A percentile compares a stretch with the other conserved stretches of the same genome.
These are phyloP conservation scores for Phocides pigmalion DNA, from an alignment of 1,140 invertebrate species.

Conservation along the genomic window DNA sequence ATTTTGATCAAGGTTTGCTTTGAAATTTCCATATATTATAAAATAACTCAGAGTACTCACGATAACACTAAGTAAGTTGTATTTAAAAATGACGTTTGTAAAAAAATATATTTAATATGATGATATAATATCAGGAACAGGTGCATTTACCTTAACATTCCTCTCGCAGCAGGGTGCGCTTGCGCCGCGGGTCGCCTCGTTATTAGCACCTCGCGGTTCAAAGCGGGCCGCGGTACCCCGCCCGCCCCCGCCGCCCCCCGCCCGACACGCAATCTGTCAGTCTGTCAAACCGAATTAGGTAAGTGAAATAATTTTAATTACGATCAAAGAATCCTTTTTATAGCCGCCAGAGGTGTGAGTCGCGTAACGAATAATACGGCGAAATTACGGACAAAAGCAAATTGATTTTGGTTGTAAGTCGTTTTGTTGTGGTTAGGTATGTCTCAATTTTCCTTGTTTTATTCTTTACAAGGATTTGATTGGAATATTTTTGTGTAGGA, in stretches of 20 bases:
- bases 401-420: constrained; percentile 15
- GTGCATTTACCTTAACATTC: constrained; percentile 52
- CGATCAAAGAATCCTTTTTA: constrained; percentile 41
- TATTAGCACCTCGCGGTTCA: constrained; percentile 79
- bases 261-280: constrained; percentile 54
- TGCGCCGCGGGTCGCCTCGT: constrained; percentile 72
- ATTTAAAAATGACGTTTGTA: too few relatives aligned
- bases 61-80: too few relatives aligned
- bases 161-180: constrained; percentile 64
- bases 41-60: too few relatives aligned
- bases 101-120: too few relatives aligned
- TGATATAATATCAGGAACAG: constrained; percentile 1
- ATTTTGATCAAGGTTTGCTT: too few relatives aligned
- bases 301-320: constrained; percentile 73
- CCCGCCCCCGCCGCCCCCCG: constrained; percentile 29
- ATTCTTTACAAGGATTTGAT: neutral
- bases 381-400: constrained; percentile 11
- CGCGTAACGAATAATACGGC: neutral
- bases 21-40: too few relatives aligned
- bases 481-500: too few relatives aligned
- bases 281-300: constrained; percentile 64
- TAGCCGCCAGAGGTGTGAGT: constrained; percentile 25
- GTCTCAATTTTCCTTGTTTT: neutral
- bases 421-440: neutral
- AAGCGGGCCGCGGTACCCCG: constrained; percentile 54